Conservation (phyloP, 2,113 vertebrate genomes). For the Mellivora capensis region DNA sequence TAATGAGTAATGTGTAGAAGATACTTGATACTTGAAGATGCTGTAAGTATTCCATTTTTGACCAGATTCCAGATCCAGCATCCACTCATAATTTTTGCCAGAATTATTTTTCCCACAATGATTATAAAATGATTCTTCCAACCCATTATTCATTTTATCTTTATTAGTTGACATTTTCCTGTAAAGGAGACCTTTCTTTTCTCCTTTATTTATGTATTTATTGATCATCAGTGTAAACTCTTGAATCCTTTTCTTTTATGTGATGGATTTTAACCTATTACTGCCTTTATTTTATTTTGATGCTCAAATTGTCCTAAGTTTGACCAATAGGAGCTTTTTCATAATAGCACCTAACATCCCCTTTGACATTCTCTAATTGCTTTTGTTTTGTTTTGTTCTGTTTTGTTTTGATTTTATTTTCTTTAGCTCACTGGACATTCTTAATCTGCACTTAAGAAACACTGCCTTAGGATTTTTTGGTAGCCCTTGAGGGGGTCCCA, state of each 20-base stretch:
- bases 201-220: background rate
- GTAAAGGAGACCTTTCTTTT: background rate
- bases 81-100: background rate
- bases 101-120: background rate
- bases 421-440: background rate
- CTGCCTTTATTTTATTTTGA: constrained; percentile 34
- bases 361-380: background rate
- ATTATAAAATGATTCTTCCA: background rate
- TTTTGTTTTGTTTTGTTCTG: background rate
- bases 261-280: background rate
- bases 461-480: background rate
- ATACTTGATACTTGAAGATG: background rate
- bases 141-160: background rate
- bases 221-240: background rate
- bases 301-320: background rate
- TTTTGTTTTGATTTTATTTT: background rate
- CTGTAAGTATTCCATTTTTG: background rate
- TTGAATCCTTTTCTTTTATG: background rate
- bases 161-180: background rate
- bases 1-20: background rate
- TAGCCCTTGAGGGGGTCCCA: background rate
- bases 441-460: background rate
- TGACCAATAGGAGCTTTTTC: background rate
- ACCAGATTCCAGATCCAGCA: background rate
- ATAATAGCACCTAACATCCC: background rate